Conservation (phyloP, 2,888 invertebrate species). For the Drosophila greeni region DNA sequence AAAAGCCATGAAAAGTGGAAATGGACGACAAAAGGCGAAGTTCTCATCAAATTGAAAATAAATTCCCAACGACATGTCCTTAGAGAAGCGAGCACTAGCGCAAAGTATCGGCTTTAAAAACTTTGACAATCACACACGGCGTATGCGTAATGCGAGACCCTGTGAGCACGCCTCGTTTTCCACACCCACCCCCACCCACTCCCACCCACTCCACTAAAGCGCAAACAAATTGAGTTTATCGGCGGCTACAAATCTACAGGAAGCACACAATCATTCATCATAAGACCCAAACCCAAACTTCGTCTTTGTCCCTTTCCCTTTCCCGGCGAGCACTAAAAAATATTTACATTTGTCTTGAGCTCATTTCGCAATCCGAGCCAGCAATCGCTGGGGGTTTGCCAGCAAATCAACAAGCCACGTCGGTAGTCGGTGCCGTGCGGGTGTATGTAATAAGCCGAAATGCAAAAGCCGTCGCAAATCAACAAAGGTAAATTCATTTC, state of each 20-base stretch:
- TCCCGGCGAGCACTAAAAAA: conserved; percentile 51
- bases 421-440: conserved; percentile 9
- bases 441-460: conserved; percentile 52
- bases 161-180: conserved; percentile 12
- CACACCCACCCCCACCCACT: conserved; percentile 7
- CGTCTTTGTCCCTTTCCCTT: conserved; percentile 22
- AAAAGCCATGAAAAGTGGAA: conserved; percentile 35
- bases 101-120: conserved; percentile 47
- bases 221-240: conserved; percentile 70
- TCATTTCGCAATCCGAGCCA: conserved; percentile 58
- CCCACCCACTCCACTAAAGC: conserved; percentile 16
- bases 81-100: conserved; percentile 14
- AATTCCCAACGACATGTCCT: conserved; percentile 35
- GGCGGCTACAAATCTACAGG: conserved; percentile 57
- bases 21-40: conserved; percentile 37
- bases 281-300: conserved; percentile 45
- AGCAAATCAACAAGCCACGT: conserved; percentile 50
- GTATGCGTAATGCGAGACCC: conserved; percentile 53
- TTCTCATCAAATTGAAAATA: conserved; percentile 43
- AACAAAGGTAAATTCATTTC: conserved; percentile 68
- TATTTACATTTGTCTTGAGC: conserved; percentile 71
- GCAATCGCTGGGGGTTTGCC: conserved; percentile 53
- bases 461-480: conserved; percentile 64
- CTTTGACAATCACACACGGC: conserved; percentile 51
- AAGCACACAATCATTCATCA: conserved; percentile 65